These are phyloP conservation scores for Cirrhinus mrigala DNA, from an alignment of 2,797 vertebrate genomes.

Conservation along the genomic window DNA sequence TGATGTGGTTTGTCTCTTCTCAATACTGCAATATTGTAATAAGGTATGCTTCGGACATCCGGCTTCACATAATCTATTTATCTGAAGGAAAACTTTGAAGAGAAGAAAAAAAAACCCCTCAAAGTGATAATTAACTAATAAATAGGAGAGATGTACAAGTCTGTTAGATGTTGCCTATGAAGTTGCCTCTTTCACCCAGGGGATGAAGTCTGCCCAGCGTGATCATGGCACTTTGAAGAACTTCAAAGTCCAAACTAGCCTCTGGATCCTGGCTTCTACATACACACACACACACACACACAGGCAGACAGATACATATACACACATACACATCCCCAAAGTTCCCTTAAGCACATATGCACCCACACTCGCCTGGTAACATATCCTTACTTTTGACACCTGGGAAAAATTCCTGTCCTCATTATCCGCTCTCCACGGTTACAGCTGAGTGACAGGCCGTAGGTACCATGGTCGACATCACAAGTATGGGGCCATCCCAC, in stretches of 20 bases:
- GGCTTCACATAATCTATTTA: constrained; percentile 21
- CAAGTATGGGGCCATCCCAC: constrained; percentile 29
- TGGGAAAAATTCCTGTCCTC: constrained; percentile 45
- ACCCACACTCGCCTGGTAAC: not conserved
- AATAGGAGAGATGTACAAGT: constrained; percentile 41
- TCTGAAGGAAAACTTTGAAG: constrained; percentile 24
- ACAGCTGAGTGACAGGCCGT: constrained; percentile 43
- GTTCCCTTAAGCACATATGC: constrained; percentile 60
- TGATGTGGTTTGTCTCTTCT: not conserved
- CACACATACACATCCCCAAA: constrained; percentile 69
- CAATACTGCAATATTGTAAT: not conserved
- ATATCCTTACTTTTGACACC: constrained; percentile 39
- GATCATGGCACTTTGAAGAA: constrained; percentile 81
- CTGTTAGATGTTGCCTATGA: constrained; percentile 59
- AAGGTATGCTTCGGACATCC: constrained; percentile 1
- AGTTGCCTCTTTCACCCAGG: constrained; percentile 43
- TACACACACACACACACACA: constrained; percentile 59
- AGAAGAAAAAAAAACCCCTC: constrained; percentile 37
- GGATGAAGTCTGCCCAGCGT: constrained; percentile 67
- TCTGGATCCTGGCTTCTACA: constrained; percentile 71
- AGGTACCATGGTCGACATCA: constrained; percentile 18
- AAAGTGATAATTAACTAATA: constrained; percentile 58
- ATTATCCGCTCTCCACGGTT: constrained; percentile 40
- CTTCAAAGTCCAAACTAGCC: constrained; percentile 77
- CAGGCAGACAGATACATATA: not conserved